A percentile compares a stretch with the other conserved stretches of the same genome.
Evolutionary conservation across 37 sponge, comb jelly and placozoan genomes (phyloP).

Genomic region (Beroe ovata): DNA sequence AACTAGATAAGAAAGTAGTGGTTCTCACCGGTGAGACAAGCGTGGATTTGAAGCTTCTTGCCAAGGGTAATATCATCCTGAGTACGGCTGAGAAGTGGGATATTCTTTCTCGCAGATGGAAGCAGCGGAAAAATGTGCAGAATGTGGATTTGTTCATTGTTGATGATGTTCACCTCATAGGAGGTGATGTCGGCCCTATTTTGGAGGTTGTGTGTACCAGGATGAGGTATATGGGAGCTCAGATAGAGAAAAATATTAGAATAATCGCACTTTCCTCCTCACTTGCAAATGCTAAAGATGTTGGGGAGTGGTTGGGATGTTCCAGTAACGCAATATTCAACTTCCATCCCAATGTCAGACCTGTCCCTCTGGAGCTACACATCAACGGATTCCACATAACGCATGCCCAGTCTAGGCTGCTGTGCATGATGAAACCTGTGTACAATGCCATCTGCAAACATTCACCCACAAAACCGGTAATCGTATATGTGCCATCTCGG

Average conservation of each 20-base stretch:
- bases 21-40: slow-evolving; percentile 96
- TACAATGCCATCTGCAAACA: slow-evolving; percentile 89
- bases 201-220: slow-evolving; percentile 94
- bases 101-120: slow-evolving; percentile 95
- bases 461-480: slow-evolving; percentile 85
- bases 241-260: slow-evolving; percentile 87
- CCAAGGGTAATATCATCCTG: slow-evolving; percentile 89
- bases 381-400: slow-evolving; percentile 89
- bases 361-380: slow-evolving; percentile 95
- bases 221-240: slow-evolving; percentile 96
- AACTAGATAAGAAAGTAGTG: slow-evolving; percentile 83
- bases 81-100: slow-evolving; percentile 98
- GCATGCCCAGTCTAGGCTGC: slow-evolving; percentile 93
- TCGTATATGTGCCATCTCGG: slow-evolving; percentile 96
- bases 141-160: slow-evolving; percentile 90
- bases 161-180: slow-evolving; percentile 95
- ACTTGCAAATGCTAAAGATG: slow-evolving; percentile 96
- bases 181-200: slow-evolving; percentile 90
- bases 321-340: slow-evolving; percentile 82
- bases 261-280: slow-evolving; percentile 92
- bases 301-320: slow-evolving; percentile 96
- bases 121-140: slow-evolving; percentile 96
- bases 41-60: slow-evolving; percentile 83
- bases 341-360: slow-evolving; percentile 94
- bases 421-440: slow-evolving; percentile 94